phyloP scores from a whole-genome alignment of 2,797 vertebrate species.

The Cichlasoma orientale region DNA sequence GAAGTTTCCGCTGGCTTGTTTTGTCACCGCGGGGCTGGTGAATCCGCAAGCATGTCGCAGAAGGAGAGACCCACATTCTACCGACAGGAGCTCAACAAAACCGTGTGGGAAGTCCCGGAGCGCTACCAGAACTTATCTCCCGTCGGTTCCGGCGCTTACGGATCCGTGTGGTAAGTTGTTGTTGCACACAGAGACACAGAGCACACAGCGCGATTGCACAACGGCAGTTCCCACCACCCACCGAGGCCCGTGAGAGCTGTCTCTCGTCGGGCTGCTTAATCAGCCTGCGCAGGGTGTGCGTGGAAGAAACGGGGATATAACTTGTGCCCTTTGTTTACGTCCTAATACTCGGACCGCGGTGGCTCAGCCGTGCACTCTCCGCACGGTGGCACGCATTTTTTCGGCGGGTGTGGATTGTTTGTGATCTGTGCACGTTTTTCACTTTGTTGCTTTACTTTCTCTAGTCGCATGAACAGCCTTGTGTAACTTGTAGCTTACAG shows the following conservation, averaged over 20 bases:
- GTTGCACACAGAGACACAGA: conserved; percentile 23
- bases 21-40: conserved; percentile 63
- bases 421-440: conserved; percentile 47
- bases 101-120: conserved; percentile 95
- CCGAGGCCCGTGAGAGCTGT: conserved; percentile 45
- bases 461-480: conserved; percentile 8
- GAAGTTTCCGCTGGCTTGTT: conserved; percentile 77
- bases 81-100: conserved; percentile 95
- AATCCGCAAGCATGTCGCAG: conserved; percentile 85
- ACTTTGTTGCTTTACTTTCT: background rate
- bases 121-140: conserved; percentile 90
- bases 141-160: conserved; percentile 95
- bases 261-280: conserved; percentile 6
- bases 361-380: conserved; percentile 31
- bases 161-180: conserved; percentile 91
- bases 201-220: conserved; percentile 53
- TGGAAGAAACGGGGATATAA: background rate
- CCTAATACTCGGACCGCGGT: background rate
- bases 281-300: background rate
- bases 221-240: conserved; percentile 41
- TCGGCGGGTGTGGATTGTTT: conserved; percentile 50
- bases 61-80: conserved; percentile 89
- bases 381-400: conserved; percentile 20
- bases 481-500: background rate
- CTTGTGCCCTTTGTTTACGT: conserved; percentile 48